Percentiles rank a stretch among this genome's conserved stretches.
Evolutionary conservation across 2,797 vertebrate species (phyloP).

Genomic region (Acropternis orthonyx): DNA sequence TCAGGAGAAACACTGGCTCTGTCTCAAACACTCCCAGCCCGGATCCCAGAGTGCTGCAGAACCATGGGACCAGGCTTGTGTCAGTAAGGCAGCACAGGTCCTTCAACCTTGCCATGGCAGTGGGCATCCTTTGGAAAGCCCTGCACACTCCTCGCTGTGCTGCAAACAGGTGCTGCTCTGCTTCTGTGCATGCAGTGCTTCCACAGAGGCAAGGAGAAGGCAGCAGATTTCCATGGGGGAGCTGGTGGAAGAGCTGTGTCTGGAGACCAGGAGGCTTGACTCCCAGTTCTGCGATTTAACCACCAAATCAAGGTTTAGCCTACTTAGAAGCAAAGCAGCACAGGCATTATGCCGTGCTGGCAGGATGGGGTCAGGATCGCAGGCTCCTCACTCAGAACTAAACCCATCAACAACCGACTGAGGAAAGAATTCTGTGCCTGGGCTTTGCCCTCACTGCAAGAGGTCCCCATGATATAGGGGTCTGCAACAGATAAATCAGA

Average conservation of each 20-base stretch:
- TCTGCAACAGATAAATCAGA: neutral
- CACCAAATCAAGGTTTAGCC: neutral
- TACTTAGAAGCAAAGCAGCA: neutral
- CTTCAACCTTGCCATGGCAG: neutral
- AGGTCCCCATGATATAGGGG: accelerated
- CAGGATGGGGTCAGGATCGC: neutral
- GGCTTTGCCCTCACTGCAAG: neutral
- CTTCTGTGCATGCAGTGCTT: neutral
- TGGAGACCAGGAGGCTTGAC: neutral
- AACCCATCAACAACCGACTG: accelerated
- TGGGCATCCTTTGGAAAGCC: neutral
- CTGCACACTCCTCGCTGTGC: neutral
- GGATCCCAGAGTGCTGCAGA: neutral
- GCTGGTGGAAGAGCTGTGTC: neutral
- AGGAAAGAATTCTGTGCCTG: neutral
- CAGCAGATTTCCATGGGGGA: neutral
- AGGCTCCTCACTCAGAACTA: neutral
- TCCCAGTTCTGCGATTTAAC: neutral
- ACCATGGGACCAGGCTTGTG: neutral
- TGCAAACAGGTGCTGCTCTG: neutral
- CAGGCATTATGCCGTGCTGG: neutral
- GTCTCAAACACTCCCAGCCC: neutral
- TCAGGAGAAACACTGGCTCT: neutral
- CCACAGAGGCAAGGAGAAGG: neutral
- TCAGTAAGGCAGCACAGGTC: neutral